phyloP scores from a whole-genome alignment of 2,113 vertebrate species.

The Otolemur garnettii region DNA sequence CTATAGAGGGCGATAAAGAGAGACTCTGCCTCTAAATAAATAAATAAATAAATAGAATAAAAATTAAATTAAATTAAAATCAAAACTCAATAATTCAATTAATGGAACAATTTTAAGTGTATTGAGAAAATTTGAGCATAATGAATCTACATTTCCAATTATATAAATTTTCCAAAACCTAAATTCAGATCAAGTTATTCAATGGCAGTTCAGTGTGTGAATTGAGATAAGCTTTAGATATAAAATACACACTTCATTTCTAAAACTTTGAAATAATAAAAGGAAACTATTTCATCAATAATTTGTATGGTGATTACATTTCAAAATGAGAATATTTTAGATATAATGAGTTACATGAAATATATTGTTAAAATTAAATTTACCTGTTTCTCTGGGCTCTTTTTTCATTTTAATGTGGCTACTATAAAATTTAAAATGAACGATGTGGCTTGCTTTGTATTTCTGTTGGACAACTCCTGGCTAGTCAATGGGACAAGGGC shows the following conservation, averaged over 20 bases:
- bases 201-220: not conserved
- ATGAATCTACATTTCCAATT: not conserved
- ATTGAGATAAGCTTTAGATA: not conserved
- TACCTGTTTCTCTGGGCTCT: not conserved
- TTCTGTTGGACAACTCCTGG: not conserved
- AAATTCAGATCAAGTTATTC: slow-evolving; percentile 10
- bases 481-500: too few relatives aligned
- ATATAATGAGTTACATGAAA: not conserved
- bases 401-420: not conserved
- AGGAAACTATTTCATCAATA: not conserved
- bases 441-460: not conserved
- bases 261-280: not conserved
- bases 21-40: too few relatives aligned
- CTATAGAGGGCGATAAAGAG: too few relatives aligned
- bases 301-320: not conserved
- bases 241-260: not conserved
- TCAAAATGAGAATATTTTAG: not conserved
- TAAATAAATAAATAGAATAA: too few relatives aligned
- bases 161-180: not conserved
- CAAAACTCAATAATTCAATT: not conserved
- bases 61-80: not conserved
- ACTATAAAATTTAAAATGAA: not conserved
- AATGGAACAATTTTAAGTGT: not conserved
- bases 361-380: not conserved
- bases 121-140: not conserved